Base-by-base conservation (phyloP, 2,888 invertebrate species). In the Cylindroiulus punctatus region DNA sequence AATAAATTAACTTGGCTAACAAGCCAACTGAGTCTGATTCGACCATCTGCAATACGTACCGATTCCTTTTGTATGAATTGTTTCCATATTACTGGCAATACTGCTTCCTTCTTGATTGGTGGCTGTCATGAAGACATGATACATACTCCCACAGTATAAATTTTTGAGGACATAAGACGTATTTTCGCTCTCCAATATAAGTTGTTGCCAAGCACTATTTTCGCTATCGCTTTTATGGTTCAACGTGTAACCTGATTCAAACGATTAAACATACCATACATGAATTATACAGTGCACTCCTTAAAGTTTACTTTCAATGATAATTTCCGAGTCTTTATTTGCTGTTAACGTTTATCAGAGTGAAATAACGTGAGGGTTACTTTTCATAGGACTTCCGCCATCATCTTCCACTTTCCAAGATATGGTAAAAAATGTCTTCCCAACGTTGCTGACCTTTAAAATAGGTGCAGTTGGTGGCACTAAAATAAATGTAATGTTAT, bases 401-500 rank as follows among this genome's bases (percentile, higher is more conserved):
- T 87, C 87, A 47, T 87, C 87, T 30, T 87, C 87, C 12, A 87
- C 82, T 42, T 85, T 65, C 87, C 87, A 87, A 10, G 85, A 42
- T n/a, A 87, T 32, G 8, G 26, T 32, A 30, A 87, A 76, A 22
- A 84, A 87, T 14, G 87, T 84, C 44, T 84, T 87, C 19, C 81
- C 84, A 10, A 84, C 32, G 47, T 84, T 52, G 42, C 42, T 47
- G 7, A 85, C 81, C 65, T 87, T 87, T 22, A 87, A 40, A 30
- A 87, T 76, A 19, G 87, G 87, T 17, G 87, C 81, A 10, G 85
- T 82, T 76, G 87, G 87, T 26, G 87, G 87, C 14, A 81, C 87
- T 86, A 42, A n/a, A 81, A 81, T 81, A 81, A 81, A 32, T 81
- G 19, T 81, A 5, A 82, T 82, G 36, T 40, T 40, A 36, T 36